Evolutionary conservation across 2,113 vertebrate genomes (phyloP).

Genomic region (Phyllopteryx taeniolatus): DNA sequence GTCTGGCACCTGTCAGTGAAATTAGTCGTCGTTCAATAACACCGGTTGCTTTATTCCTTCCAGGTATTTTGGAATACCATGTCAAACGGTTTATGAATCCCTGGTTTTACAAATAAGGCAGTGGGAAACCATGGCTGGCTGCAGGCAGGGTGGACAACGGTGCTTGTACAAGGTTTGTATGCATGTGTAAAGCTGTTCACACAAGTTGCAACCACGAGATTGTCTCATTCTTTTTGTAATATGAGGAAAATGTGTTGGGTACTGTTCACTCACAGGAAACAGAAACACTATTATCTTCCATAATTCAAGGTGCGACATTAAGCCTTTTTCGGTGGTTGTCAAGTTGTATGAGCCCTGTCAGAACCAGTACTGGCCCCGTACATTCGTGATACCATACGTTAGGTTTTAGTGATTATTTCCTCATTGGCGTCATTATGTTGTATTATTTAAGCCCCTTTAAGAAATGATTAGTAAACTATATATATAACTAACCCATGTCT

Average conservation of each 20-base stretch:
- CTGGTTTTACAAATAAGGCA: slow-evolving; percentile 72
- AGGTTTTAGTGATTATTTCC: too few relatives aligned
- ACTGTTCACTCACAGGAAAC: background rate
- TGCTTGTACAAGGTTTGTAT: slow-evolving; percentile 71
- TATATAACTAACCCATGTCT: too few relatives aligned
- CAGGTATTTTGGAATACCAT: slow-evolving; percentile 73
- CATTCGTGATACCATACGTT: too few relatives aligned
- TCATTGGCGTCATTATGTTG: too few relatives aligned
- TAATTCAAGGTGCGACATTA: too few relatives aligned
- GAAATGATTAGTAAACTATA: too few relatives aligned
- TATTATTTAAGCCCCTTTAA: too few relatives aligned
- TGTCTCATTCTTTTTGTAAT: background rate
- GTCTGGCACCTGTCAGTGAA: background rate
- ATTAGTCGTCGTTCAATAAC: background rate
- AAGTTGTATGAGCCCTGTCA: too few relatives aligned
- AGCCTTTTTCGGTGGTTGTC: too few relatives aligned
- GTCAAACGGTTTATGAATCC: slow-evolving; percentile 54
- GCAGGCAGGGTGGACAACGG: slow-evolving; percentile 63
- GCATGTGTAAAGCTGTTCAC: background rate
- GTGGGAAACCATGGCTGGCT: slow-evolving; percentile 63
- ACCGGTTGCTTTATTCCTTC: slow-evolving; percentile 8
- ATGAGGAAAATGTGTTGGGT: background rate
- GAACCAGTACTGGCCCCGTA: too few relatives aligned
- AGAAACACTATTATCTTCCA: too few relatives aligned
- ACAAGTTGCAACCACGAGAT: background rate